A percentile compares a stretch with the other conserved stretches of the same genome.
Conservation (phyloP, 2,888 invertebrate species). For the Dryadula phaetusa region DNA sequence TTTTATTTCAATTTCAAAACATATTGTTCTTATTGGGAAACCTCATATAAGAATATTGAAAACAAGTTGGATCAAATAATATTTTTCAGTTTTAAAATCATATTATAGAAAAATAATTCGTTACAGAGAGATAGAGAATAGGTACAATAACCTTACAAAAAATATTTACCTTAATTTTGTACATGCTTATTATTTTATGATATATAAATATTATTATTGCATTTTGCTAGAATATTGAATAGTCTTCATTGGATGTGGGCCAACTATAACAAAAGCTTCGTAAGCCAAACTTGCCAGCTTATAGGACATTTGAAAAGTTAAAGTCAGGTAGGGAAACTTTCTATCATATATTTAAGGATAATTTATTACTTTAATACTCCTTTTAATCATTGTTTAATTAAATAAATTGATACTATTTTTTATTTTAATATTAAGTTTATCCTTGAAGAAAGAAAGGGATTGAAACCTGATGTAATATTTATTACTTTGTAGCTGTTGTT, state of each 20-base stretch:
- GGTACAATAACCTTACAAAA: no score
- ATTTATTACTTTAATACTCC: slow-evolving; percentile 23
- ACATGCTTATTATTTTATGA: no score
- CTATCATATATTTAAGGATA: slow-evolving; percentile 21
- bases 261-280: slow-evolving; percentile 42
- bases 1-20: no score
- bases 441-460: not conserved
- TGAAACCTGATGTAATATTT: no score
- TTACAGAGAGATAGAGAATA: no score
- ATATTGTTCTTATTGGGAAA: no score
- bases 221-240: slow-evolving; percentile 42
- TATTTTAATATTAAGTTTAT: not conserved
- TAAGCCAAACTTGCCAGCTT: slow-evolving; percentile 39
- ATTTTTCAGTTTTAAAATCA: no score
- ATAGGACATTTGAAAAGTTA: slow-evolving; percentile 38
- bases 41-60: no score
- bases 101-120: no score
- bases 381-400: not conserved
- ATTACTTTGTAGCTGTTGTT: no score
- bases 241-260: slow-evolving; percentile 41
- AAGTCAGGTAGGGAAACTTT: slow-evolving; percentile 35
- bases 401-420: not conserved
- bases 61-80: no score
- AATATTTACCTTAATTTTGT: no score
- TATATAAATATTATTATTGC: slow-evolving; percentile 8